phyloP scores from a whole-genome alignment of 2,888 invertebrate species.

The Meganola albula region DNA sequence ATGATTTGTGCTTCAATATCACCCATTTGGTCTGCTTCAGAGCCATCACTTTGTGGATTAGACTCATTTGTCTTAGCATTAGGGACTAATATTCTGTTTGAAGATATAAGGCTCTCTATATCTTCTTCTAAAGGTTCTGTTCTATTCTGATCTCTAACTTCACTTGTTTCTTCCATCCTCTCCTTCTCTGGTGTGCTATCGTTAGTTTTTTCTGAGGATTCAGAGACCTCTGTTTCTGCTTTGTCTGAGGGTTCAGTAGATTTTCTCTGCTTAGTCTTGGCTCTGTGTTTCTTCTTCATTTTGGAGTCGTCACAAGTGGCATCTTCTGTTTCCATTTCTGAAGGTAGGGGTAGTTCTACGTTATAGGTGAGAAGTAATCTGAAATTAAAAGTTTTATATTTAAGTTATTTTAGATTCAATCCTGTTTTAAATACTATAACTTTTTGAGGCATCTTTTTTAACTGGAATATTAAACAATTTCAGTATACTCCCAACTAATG shows the following conservation, averaged over 20 bases:
- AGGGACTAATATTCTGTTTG: slow-evolving; percentile 67
- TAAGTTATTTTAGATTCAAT: too few species aligned
- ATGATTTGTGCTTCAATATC: slow-evolving; percentile 52
- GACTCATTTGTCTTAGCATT: slow-evolving; percentile 45
- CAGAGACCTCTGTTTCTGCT: slow-evolving; percentile 51
- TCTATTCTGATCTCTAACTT: slow-evolving; percentile 30
- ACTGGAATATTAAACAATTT: too few species aligned
- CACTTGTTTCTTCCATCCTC: slow-evolving; percentile 34
- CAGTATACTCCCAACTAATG: too few species aligned
- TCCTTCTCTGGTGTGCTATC: slow-evolving; percentile 60
- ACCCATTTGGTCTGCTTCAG: slow-evolving; percentile 45
- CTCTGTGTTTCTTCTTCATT: slow-evolving; percentile 60
- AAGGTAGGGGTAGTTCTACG: slow-evolving; percentile 79
- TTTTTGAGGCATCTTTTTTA: too few species aligned
- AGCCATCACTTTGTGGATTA: slow-evolving; percentile 45
- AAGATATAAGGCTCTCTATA: slow-evolving; percentile 70
- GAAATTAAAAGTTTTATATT: slow-evolving; percentile 17
- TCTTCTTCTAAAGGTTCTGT: too few species aligned
- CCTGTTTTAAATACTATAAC: too few species aligned
- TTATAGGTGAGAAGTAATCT: slow-evolving; percentile 88
- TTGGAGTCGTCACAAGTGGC: slow-evolving; percentile 44
- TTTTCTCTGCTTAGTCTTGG: slow-evolving; percentile 62
- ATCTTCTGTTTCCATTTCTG: slow-evolving; percentile 68
- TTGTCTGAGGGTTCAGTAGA: slow-evolving; percentile 56
- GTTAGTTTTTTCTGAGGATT: slow-evolving; percentile 53